A percentile compares a stretch with the other conserved stretches of the same genome.
These are phyloP conservation scores for Urocyon cinereoargenteus DNA, from an alignment of 2,797 vertebrate species.

Conservation along the genomic window DNA sequence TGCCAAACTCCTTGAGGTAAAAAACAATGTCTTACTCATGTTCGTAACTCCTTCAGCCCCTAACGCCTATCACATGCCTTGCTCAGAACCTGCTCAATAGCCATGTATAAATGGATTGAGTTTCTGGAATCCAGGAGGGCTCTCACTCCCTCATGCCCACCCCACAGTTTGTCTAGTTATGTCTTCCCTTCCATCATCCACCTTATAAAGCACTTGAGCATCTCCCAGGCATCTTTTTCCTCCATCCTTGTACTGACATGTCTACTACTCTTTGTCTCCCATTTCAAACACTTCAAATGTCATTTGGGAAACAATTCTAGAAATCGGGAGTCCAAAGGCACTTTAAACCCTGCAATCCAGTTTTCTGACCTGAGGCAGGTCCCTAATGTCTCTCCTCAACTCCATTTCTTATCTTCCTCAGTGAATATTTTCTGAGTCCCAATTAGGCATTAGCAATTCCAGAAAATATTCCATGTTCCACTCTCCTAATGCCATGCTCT, in stretches of 20 bases:
- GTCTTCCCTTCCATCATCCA: background rate
- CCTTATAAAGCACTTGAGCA: background rate
- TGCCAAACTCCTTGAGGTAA: background rate
- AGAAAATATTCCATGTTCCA: background rate
- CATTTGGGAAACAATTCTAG: constrained; percentile 42
- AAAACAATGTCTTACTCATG: background rate
- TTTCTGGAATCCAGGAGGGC: constrained; percentile 3
- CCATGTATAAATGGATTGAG: background rate
- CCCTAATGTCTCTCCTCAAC: background rate
- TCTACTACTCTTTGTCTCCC: background rate
- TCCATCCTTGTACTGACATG: background rate
- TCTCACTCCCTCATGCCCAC: background rate
- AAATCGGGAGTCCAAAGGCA: background rate
- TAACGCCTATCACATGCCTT: background rate
- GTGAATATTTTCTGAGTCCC: constrained; percentile 7
- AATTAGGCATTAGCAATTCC: background rate
- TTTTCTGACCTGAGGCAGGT: background rate
- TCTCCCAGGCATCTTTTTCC: background rate
- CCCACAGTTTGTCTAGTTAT: background rate
- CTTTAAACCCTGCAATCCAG: background rate
- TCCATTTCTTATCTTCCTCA: background rate
- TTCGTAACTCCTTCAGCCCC: background rate
- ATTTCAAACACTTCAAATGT: background rate
- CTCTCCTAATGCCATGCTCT: background rate
- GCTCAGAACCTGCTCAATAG: background rate